Evolutionary conservation across 2,888 invertebrate genomes (phyloP).

Genomic region (Hanleya hanleyi): DNA sequence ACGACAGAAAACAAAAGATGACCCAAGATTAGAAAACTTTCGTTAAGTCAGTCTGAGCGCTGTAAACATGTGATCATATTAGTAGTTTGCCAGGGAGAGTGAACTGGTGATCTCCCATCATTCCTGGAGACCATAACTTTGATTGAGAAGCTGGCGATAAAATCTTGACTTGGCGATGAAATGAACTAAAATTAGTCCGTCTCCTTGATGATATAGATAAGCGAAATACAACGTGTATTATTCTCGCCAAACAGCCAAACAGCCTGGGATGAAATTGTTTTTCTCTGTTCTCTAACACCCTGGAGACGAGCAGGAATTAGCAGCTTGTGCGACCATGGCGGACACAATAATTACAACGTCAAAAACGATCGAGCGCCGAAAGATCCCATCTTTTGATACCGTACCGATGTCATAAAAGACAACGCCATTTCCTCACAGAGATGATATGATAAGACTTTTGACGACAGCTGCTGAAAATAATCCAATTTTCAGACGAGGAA

Average conservation of each 20-base stretch:
- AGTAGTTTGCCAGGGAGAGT: not conserved
- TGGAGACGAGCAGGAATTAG: not conserved
- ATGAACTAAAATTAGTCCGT: slow-evolving; percentile 9
- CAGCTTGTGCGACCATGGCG: not conserved
- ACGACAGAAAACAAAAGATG: no score
- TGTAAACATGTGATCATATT: not conserved
- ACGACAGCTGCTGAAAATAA: not conserved
- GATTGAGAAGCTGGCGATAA: slow-evolving; percentile 5
- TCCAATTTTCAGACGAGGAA: not conserved
- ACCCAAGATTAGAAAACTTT: not conserved
- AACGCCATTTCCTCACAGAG: not conserved
- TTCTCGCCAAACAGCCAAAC: not conserved
- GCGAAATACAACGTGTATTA: not conserved
- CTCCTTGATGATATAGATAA: not conserved
- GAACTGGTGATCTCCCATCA: not conserved
- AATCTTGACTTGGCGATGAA: slow-evolving; percentile 10
- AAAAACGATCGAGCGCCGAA: not conserved
- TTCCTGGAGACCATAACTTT: not conserved
- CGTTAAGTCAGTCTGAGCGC: not conserved
- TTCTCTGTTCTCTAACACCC: not conserved
- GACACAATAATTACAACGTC: not conserved
- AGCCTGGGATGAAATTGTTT: slow-evolving; percentile 3
- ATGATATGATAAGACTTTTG: not conserved
- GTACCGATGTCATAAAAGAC: not conserved
- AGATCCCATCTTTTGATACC: not conserved